phyloP scores from a whole-genome alignment of 2,113 vertebrate species.

The Caloenas nicobarica region DNA sequence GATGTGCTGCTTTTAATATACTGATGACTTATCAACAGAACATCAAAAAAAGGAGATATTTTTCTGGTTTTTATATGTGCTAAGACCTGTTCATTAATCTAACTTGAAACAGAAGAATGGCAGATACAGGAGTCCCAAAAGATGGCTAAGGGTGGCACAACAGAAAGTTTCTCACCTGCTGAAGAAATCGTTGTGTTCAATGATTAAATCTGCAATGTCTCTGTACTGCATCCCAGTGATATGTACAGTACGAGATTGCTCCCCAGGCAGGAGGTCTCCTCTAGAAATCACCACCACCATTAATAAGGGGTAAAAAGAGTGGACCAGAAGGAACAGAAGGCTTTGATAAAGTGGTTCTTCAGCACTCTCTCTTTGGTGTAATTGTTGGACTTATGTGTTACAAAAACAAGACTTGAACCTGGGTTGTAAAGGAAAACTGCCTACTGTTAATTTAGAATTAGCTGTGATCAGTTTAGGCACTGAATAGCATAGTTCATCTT shows the following conservation, averaged over 20 bases:
- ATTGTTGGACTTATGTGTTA: not conserved
- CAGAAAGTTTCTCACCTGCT: not conserved
- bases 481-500: not conserved
- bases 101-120: not conserved
- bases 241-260: not conserved
- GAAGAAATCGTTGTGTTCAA: not conserved
- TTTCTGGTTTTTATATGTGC: not conserved
- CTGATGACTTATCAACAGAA: not conserved
- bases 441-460: not conserved
- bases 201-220: not conserved
- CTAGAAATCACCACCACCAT: not conserved
- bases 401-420: not conserved
- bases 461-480: not conserved
- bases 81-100: not conserved
- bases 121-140: not conserved
- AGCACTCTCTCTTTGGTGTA: not conserved
- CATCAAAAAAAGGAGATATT: accelerated
- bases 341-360: not conserved
- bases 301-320: not conserved
- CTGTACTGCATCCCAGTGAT: not conserved
- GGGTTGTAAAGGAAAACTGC: not conserved
- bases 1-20: not conserved
- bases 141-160: not conserved
- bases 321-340: not conserved
- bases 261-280: not conserved